Evolutionary conservation across 1,140 invertebrate genomes (phyloP), one percentile per base, ranked within the genome.

Genomic region (Mizuhopecten yessoensis): DNA sequence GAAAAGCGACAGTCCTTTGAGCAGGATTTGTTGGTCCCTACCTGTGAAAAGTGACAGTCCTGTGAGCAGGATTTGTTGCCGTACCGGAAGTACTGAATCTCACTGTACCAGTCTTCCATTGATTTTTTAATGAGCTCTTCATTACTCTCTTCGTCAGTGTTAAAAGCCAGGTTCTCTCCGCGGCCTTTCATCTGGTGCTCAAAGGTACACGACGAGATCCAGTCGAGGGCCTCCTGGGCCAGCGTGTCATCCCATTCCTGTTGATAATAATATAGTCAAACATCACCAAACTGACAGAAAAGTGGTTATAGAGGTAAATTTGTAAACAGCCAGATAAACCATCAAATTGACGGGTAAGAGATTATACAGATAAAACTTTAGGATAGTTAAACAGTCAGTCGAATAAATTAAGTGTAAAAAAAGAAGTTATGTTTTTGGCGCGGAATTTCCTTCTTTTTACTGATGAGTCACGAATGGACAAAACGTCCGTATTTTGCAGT

Each of bases 21-120:
- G 42, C 49, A 86, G 34, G 34, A 33, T 15, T 15, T 45, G 42
- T 17, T 45, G 17, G 75, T n/a, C 57, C 88, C 89, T 88, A 93
- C 93, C 92, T 94, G 93, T 33, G 91, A 92, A 86, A 93, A 94
- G 90, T 94, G 93, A 45, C 92, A 94, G 11, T 88, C 88, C 20
- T 49, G 87, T 20, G 34, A 36, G 23, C 89, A 88, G n/a, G 36
- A 34, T 17, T 92, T 87, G n/a, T 33, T 49, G 5, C 89, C 33
- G 87, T 92, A 93, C 17, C 36, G 75, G 75, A 91, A 94, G 90
- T 90, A 88, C 7, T 90, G 88, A 34, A 87, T 91, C 34, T 93
- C 93, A 9, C 90, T 87, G 34, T 92, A 90, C 93, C 92, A 93
- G 33, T 33, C 34, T 5, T 92, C 34, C 91, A 94, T 90, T 1